Conservation (phyloP, 2,888 invertebrate genomes). For the Mythimna lalbum region DNA sequence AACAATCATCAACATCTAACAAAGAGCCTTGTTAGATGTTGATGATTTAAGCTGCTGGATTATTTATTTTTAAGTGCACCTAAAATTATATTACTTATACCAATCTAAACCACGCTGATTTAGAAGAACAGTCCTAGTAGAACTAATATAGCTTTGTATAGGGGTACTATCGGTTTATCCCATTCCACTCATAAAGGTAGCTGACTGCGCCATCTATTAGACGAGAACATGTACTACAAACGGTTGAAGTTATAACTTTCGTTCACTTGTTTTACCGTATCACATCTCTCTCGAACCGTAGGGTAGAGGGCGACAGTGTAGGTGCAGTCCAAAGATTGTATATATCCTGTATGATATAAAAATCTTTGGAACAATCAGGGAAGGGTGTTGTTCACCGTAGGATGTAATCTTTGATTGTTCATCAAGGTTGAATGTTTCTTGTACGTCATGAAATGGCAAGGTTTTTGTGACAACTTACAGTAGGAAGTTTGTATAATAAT, state of each 20-base stretch:
- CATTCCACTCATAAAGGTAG: no score
- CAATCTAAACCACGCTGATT: no score
- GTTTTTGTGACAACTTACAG: not conserved
- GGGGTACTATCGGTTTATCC: no score
- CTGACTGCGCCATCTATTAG: conserved; percentile 43
- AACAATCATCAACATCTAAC: no score
- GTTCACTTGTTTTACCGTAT: not conserved
- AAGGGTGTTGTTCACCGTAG: no score
- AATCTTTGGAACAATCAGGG: no score
- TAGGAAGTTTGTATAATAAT: not conserved
- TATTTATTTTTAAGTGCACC: not conserved
- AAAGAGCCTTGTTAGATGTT: not conserved
- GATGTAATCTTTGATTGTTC: no score
- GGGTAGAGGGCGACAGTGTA: conserved; percentile 27
- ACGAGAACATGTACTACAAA: conserved; percentile 15
- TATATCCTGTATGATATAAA: no score
- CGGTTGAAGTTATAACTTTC: not conserved
- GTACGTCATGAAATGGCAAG: not conserved
- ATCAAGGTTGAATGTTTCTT: not conserved
- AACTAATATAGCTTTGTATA: not conserved
- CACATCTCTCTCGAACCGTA: not conserved
- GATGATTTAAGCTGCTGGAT: not conserved
- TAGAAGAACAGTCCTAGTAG: not conserved
- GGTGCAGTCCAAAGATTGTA: no score
- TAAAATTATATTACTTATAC: not conserved